Base-by-base conservation (phyloP, 2,113 vertebrate species). In the Microcebus lehilahytsara region DNA sequence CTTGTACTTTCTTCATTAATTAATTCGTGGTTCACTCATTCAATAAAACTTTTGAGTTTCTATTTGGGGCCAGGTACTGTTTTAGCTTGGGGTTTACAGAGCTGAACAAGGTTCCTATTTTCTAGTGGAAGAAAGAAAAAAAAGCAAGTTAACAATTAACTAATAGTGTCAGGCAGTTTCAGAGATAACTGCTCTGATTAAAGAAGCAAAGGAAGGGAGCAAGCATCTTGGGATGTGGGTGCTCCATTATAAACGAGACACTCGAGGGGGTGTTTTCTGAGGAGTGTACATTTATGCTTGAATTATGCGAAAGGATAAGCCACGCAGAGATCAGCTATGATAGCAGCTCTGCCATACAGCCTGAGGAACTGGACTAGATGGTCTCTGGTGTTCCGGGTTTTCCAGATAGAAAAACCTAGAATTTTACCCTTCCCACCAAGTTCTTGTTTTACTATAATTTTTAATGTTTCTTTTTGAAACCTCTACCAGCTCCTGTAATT, bases 1-100 rank as follows among this genome's bases (percentile, higher is more conserved):
- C 2, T 25, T n/a, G 66, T 85, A 84, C 84, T 67, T 51, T 72
- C n/a, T 89, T 81, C 40, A 7, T 32, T 74, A 67, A 67, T 75
- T 87, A 34, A 46, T 64, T 81, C 40, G 84, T 32, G 91, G 2
- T 62, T 94, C 42, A 40, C 23, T 89, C 56, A 46, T 60, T 79
- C n/a, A 89, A 79, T 27, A 81, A 46, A 91, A 94, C 32, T 94
- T 92, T 42, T 75, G 25, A 83, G 53, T 60, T 92, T 86, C 74
- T 53, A 1, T 75, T 91, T 85, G 16, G 77, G 62, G 17, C 40
- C 40, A 12, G 53, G 46, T 60, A 71, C 90, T 62, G 5, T 40
- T 66, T 53, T 75, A 89, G 17, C 34, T 60, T 30, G 78, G 67
- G 16, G 40, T 83, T 78, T 42, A 78, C 0, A 34, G 22, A 83